These are phyloP conservation scores for Parauchenoglanis ngamensis DNA, from an alignment of 2,797 vertebrate species.

Conservation along the genomic window DNA sequence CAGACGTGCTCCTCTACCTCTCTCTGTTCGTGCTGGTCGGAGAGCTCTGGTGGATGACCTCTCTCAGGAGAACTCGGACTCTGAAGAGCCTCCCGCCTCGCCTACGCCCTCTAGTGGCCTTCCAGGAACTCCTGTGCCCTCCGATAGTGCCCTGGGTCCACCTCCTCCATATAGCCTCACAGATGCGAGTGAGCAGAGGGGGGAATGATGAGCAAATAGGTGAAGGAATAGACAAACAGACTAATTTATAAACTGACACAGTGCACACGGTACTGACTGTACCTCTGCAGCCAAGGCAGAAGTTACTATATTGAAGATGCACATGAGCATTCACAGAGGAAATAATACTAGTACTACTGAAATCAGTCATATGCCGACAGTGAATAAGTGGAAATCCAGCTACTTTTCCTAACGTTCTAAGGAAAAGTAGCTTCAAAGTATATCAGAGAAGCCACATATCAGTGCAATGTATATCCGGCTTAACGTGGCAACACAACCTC, in stretches of 20 bases:
- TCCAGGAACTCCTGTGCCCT: conserved; percentile 72
- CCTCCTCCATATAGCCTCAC: conserved; percentile 75
- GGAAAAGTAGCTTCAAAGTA: conserved; percentile 53
- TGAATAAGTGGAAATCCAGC: conserved; percentile 54
- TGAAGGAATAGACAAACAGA: neutral
- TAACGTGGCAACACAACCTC: conserved; percentile 48
- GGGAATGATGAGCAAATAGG: conserved; percentile 41
- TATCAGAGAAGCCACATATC: conserved; percentile 51
- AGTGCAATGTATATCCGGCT: conserved; percentile 59
- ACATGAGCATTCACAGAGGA: conserved; percentile 38
- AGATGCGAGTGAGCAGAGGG: conserved; percentile 70
- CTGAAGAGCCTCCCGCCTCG: conserved; percentile 79
- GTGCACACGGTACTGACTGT: conserved; percentile 44
- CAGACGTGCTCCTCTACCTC: conserved; percentile 76
- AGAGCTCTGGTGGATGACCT: conserved; percentile 85
- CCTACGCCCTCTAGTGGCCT: conserved; percentile 75
- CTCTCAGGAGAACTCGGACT: conserved; percentile 86
- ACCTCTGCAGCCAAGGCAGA: conserved; percentile 45
- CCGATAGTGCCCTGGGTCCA: conserved; percentile 65
- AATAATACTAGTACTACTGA: conserved; percentile 44
- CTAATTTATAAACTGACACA: conserved; percentile 18
- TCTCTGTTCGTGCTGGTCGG: conserved; percentile 77
- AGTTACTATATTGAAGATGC: conserved; percentile 24
- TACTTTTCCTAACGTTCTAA: conserved; percentile 54
- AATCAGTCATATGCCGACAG: conserved; percentile 31